Evolutionary conservation across 2,797 vertebrate species (phyloP).

Genomic region (Potorous gilbertii): DNA sequence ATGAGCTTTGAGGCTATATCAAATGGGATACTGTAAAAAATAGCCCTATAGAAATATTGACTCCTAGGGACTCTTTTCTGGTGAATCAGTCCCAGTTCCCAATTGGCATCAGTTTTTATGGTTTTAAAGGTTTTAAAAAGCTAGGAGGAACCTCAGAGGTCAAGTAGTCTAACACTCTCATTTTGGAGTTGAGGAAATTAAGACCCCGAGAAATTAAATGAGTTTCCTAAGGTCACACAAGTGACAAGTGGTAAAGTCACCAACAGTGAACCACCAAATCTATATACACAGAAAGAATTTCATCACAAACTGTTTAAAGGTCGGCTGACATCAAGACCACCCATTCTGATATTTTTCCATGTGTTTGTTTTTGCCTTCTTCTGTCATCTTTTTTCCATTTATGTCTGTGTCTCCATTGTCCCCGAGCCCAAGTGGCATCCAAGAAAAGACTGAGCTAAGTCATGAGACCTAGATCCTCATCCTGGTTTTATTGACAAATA

Average conservation of each 20-base stretch:
- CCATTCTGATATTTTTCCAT: not conserved
- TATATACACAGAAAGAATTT: not conserved
- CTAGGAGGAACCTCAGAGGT: not conserved
- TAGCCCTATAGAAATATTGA: not conserved
- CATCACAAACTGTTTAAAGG: not conserved
- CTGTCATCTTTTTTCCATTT: not conserved
- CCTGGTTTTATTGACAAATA: not conserved
- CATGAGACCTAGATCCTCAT: not conserved
- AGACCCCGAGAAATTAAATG: not conserved
- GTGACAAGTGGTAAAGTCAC: not conserved
- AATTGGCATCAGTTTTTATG: not conserved
- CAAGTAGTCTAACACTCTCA: not conserved
- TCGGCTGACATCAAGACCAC: not conserved
- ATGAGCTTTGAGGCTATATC: not conserved
- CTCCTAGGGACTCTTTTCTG: not conserved
- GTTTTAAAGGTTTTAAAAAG: not conserved
- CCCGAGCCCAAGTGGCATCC: not conserved
- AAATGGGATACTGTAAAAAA: constrained; percentile 3
- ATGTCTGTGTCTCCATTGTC: not conserved
- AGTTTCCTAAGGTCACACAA: not conserved
- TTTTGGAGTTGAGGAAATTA: not conserved
- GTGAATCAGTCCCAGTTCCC: not conserved
- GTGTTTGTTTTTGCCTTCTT: not conserved
- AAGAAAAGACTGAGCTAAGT: not conserved
- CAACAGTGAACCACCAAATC: not conserved